Evolutionary conservation across 1,140 invertebrate species (phyloP), one percentile per base, ranked within the genome.

Genomic region (Rhynchophorus ferrugineus): DNA sequence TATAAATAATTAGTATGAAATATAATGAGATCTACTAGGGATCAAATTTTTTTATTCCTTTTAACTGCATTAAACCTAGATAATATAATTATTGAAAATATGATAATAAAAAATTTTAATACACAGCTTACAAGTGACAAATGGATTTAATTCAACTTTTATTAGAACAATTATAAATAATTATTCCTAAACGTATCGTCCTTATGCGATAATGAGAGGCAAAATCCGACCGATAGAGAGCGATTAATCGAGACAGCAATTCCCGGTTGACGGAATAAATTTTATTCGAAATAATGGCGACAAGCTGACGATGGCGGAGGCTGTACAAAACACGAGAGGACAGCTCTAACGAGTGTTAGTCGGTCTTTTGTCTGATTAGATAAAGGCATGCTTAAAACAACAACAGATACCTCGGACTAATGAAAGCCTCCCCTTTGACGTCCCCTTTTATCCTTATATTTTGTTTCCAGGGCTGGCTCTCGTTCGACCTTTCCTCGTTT

Each of bases 331-430:
- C 39, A 50, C 39, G 33, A 46, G 33, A 44, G 41, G 53, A 38
- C 47, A 44, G 45, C 54, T 46, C 58, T 63, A 63, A 63, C 55
- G 58, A 61, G 57, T 52, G 44, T 54, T 56, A 47, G 44, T 47
- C 56, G 56, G 49, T 50, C 62, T 61, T 67, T 67, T 68, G 66
- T 69, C 66, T 69, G 66, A 69, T 69, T 68, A 69, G 67, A 69
- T 68, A 68, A 68, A 69, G 64, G 65, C 65, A 63, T 65, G 68
- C 66, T 69, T 69, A 69, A 69, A 70, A 70, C 66, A 69, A 69
- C 66, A 69, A 66, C 66, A 64, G 63, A 68, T 67, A 66, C 59
- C 62, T 61, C 56, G 61, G 57, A 57, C 63, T 67, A 69, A 68
- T 67, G 66, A 69, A 69, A 65, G 59, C 58, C 52, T 56, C 49